These are phyloP conservation scores for Cassiopea andromeda DNA, from an alignment of 30 jellyfish, hydroid and myxozoan genomes.

Conservation along the genomic window DNA sequence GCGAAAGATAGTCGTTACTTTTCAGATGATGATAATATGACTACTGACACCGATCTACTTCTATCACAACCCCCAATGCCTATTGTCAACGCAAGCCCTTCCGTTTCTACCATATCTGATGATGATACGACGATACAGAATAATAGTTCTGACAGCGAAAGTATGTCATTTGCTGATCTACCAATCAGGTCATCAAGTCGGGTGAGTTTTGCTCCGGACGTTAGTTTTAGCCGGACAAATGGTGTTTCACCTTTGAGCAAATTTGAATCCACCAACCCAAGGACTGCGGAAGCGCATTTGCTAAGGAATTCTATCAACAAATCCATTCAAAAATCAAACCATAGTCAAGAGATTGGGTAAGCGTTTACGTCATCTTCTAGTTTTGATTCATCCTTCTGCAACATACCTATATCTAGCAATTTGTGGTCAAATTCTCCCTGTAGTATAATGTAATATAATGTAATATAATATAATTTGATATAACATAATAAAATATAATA, in stretches of 20 bases:
- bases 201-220: slow-evolving; percentile 72
- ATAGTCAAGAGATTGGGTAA: slow-evolving; percentile 5
- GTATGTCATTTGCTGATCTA: slow-evolving; percentile 40
- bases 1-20: background rate
- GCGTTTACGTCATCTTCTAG: background rate
- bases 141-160: slow-evolving; percentile 14
- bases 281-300: slow-evolving; percentile 15
- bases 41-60: slow-evolving; percentile 68
- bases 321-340: background rate
- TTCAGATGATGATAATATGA: slow-evolving; percentile 56
- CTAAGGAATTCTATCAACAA: background rate
- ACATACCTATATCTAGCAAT: no score
- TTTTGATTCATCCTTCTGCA: no score
- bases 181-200: slow-evolving; percentile 73
- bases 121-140: slow-evolving; percentile 39
- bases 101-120: slow-evolving; percentile 72
- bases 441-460: no score
- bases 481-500: no score
- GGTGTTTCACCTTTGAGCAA: slow-evolving; percentile 35
- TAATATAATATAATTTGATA: no score
- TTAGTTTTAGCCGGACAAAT: slow-evolving; percentile 11
- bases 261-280: slow-evolving; percentile 16
- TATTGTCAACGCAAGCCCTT: slow-evolving; percentile 84
- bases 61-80: slow-evolving; percentile 84
- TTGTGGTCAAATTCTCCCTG: no score